Conservation (phyloP, 2,888 invertebrate genomes). For the Sarcophaga carnaria region DNA sequence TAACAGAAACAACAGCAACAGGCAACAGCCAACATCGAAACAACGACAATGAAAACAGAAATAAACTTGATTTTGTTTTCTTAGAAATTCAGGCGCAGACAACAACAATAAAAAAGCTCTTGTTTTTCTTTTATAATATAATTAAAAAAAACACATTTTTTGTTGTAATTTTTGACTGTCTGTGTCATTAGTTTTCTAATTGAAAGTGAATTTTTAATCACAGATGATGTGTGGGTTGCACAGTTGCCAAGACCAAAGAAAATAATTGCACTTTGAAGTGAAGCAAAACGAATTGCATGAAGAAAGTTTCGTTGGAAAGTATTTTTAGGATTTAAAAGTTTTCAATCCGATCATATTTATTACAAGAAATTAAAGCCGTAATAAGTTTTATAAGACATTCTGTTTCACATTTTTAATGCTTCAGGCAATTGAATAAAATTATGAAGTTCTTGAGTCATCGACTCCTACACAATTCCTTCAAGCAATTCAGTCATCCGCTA, state of each 20-base stretch:
- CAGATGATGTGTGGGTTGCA: conserved; percentile 49
- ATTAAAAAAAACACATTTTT: conserved; percentile 16
- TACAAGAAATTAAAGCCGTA: no score
- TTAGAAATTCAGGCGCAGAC: conserved; percentile 14
- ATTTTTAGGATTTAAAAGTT: no score
- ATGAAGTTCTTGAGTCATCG: no score
- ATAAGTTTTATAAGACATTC: no score
- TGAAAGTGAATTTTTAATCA: conserved; percentile 67
- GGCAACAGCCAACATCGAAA: background rate
- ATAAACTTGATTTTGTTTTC: conserved; percentile 65
- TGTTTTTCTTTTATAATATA: conserved; percentile 38
- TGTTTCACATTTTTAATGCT: no score
- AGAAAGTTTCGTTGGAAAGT: background rate
- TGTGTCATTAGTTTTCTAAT: conserved; percentile 64
- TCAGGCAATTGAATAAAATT: no score
- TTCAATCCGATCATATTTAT: no score
- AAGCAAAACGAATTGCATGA: background rate
- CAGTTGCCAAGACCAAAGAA: no score
- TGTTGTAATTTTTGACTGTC: background rate
- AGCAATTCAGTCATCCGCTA: no score
- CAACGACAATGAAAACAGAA: conserved; percentile 26
- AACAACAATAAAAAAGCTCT: conserved; percentile 24
- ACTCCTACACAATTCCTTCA: no score
- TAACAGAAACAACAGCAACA: background rate
- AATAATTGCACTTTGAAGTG: background rate